Evolutionary conservation across 2,797 vertebrate genomes (phyloP).

Genomic region (Lagorchestes hirsutus): DNA sequence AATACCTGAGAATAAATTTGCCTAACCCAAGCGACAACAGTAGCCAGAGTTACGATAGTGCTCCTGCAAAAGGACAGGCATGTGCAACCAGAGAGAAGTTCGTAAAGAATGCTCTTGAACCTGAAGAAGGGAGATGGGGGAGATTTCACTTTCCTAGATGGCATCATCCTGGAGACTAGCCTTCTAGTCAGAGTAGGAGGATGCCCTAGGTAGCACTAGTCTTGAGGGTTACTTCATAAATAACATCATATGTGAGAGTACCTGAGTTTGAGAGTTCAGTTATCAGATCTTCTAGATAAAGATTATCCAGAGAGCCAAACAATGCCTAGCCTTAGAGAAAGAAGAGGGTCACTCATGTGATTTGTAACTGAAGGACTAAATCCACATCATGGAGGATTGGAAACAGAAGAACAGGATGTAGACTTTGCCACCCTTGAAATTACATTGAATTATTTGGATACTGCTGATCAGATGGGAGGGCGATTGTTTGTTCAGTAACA

Average conservation of each 20-base stretch:
- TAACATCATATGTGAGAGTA: neutral
- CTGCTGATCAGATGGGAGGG: neutral
- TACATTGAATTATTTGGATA: neutral
- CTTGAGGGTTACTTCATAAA: neutral
- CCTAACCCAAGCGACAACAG: neutral
- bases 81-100: neutral
- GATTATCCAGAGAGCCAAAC: neutral
- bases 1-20: neutral
- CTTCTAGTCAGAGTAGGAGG: neutral
- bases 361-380: neutral
- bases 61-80: neutral
- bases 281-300: neutral
- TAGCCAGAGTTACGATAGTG: neutral
- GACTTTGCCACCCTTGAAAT: neutral
- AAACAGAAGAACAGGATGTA: neutral
- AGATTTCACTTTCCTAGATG: too few relatives aligned
- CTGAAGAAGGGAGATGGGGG: neutral
- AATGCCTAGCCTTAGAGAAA: neutral
- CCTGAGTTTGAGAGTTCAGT: neutral
- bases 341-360: neutral
- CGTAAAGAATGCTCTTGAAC: neutral
- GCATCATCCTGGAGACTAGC: neutral
- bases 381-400: neutral
- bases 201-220: neutral
- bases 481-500: neutral